Conservation (phyloP, 2,888 invertebrate genomes). For the Drosophila eohydei region DNA sequence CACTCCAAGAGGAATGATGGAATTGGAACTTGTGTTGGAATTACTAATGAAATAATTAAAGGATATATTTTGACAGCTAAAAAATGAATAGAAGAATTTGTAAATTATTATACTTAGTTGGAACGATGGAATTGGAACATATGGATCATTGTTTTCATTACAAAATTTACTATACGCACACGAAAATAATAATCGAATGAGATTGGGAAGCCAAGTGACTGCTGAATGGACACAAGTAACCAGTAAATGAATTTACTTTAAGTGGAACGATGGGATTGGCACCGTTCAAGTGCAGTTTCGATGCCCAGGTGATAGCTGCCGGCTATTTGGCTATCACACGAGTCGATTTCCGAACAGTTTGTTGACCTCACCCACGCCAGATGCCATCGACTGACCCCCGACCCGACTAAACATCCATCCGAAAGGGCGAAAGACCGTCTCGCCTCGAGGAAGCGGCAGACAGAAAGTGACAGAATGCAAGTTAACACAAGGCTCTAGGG, state of each 20-base stretch:
- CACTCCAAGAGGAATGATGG: neutral
- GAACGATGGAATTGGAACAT: neutral
- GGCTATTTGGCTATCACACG: neutral
- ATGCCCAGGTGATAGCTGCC: neutral
- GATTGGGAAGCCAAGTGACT: too few species aligned
- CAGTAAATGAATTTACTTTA: neutral
- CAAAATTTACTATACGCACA: neutral
- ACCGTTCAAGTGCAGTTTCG: neutral
- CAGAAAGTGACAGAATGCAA: slow-evolving; percentile 53
- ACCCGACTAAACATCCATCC: slow-evolving; percentile 1
- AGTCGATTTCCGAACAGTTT: slow-evolving; percentile 13
- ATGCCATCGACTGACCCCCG: neutral
- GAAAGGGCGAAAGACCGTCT: neutral
- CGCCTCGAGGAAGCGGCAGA: neutral
- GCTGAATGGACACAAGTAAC: neutral
- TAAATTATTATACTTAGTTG: neutral
- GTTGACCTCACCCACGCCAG: slow-evolving; percentile 23
- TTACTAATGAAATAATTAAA: too few species aligned
- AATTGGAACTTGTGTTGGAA: neutral
- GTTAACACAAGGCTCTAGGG: slow-evolving; percentile 49
- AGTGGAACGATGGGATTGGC: slow-evolving; percentile 3
- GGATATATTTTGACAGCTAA: too few species aligned
- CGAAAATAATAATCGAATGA: too few species aligned
- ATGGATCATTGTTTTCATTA: too few species aligned
- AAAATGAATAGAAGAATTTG: too few species aligned